A percentile compares a stretch with the other conserved stretches of the same genome.
These are phyloP conservation scores for Dromiciops gliroides DNA, from an alignment of 2,113 vertebrate genomes.

Conservation along the genomic window DNA sequence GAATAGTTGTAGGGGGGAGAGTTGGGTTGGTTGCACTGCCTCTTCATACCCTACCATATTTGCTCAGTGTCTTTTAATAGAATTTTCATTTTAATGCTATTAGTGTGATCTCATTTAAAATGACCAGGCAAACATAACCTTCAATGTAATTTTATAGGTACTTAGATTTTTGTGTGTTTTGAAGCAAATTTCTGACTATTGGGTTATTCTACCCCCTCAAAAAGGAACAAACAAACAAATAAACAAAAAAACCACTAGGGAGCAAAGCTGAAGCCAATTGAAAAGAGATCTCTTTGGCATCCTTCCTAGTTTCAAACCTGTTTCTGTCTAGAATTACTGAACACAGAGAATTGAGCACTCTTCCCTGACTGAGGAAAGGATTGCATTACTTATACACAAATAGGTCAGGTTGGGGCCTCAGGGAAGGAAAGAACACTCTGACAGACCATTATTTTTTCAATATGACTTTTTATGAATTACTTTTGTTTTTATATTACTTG, in stretches of 20 bases:
- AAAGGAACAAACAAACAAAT: neutral
- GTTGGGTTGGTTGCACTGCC: neutral
- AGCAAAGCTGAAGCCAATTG: conserved; percentile 15
- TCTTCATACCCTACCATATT: neutral
- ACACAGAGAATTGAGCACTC: conserved; percentile 13
- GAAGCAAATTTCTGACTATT: conserved; percentile 40
- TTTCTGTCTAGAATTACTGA: neutral
- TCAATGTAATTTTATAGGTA: conserved; percentile 48
- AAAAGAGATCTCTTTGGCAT: neutral
- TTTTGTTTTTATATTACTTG: neutral
- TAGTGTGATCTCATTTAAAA: conserved; percentile 54
- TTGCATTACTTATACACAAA: neutral
- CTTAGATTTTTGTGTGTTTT: conserved; percentile 52
- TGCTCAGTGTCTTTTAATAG: conserved; percentile 36
- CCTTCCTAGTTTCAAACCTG: conserved; percentile 37
- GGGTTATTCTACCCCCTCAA: neutral
- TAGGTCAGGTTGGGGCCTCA: neutral
- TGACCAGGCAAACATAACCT: conserved; percentile 39
- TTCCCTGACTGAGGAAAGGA: neutral
- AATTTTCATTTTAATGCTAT: conserved; percentile 52
- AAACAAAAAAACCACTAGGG: neutral
- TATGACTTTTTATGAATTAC: neutral
- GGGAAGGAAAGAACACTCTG: neutral
- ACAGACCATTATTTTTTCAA: neutral
- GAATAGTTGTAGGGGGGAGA: neutral